A percentile compares a stretch with the other conserved stretches of the same genome.
Conservation (phyloP, 2,113 vertebrate species). For the Rhabdornis inornatus region DNA sequence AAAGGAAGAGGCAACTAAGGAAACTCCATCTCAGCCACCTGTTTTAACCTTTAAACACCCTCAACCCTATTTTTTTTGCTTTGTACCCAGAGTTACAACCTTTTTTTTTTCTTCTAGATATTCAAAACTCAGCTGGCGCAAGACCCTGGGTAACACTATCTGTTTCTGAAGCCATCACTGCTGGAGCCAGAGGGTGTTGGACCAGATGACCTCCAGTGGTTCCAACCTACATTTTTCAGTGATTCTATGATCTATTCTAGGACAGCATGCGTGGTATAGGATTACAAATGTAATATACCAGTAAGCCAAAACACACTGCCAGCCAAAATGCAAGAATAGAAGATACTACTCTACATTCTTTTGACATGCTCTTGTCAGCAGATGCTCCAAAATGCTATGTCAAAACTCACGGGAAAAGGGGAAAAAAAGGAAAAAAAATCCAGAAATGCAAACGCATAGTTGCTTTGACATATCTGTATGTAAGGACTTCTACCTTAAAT, state of each 20-base stretch:
- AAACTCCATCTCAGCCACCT: background rate
- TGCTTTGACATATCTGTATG: background rate
- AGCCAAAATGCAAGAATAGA: constrained; percentile 33
- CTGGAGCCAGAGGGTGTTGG: background rate
- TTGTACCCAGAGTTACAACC: background rate
- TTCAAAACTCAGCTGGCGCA: background rate
- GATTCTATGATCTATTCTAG: constrained; percentile 48
- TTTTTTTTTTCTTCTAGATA: background rate
- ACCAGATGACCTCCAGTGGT: background rate
- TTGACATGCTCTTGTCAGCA: background rate
- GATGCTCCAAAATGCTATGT: background rate
- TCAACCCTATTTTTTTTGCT: background rate
- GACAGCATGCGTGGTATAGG: background rate
- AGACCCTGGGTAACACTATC: background rate
- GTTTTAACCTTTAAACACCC: background rate
- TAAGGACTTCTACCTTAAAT: background rate
- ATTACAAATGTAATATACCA: constrained; percentile 9
- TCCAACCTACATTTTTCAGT: constrained; percentile 17
- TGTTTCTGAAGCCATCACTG: background rate
- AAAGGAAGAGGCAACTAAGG: background rate
- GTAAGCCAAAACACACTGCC: background rate
- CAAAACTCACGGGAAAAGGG: background rate
- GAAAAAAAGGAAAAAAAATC: background rate
- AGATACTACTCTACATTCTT: background rate
- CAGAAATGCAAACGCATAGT: background rate